Base-by-base conservation (phyloP, 2,113 vertebrate genomes). In the Arothron firmamentum region DNA sequence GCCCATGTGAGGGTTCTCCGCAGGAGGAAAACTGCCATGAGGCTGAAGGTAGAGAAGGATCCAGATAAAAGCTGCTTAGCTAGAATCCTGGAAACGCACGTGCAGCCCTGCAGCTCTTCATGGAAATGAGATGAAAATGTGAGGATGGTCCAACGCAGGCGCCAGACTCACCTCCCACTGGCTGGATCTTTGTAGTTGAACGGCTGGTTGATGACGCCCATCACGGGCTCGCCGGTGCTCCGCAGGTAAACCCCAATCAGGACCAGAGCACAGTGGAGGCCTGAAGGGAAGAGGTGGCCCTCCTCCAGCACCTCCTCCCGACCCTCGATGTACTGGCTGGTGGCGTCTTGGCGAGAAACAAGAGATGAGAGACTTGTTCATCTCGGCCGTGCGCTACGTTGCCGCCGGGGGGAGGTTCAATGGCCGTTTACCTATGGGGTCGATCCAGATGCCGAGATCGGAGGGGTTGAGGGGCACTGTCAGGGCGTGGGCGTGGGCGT, bases 131-230 rank as follows among this genome's bases (percentile, higher is more conserved):
- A 48, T 59, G 45, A 3, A 59, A 31, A 59, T 59, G 1, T 19
- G 45, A 47, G 13, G 0, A 3, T 4, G 15, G n/a, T 3, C 45
- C 2, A 7, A 17, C 4, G 1, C 6, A 6, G 2, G 45, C 2
- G 15, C 16, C 41, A 15, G n/a, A 48, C 89, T 80, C 56, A 90
- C 91, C 85, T 16, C 49, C 82, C 65, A 6, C 84, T 59, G 18
- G 66, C 18, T 7, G 77, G 72, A 61, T 91, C 88, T 77, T 87
- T 80, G 28, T 59, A 52, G 78, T 81, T 80, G 81, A 94, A 94
- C 0, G 94, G 93, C 75, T 93, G 91, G 64, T 92, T 93, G 82
- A 93, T 90, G 74, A 94, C 88, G 0, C 92, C 92, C 87, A 93
- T 89, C 53, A 94, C 84, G 0, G 92, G 93, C 52, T 90, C 77